Base-by-base conservation (phyloP, 2,113 vertebrate genomes). In the Sebastes fasciatus region DNA sequence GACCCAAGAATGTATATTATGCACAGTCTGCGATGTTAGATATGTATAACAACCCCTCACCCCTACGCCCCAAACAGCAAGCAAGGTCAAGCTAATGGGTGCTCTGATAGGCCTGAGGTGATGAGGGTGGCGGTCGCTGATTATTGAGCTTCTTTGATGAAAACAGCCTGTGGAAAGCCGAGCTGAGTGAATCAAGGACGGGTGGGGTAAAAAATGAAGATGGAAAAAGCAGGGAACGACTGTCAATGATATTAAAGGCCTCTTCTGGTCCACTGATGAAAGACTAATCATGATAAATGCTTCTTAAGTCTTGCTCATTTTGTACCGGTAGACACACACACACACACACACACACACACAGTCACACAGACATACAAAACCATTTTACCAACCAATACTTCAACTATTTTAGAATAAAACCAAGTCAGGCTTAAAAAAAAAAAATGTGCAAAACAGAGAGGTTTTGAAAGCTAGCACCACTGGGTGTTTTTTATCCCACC, bases 261-360 rank as follows among this genome's bases (percentile, higher is more conserved):
- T 87, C 87, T 78, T 91, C 80, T 93, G 88, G 86, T 82, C 87
- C 82, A 89, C 87, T 91, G 87, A 89, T 89, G 85, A 90, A 90
- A 83, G 89, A 90, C 90, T 93, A 93, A 95, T 92, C 80, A 89
- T 92, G 90, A 94, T 92, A 85, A 94, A 94, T 92, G 86, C 77
- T 82, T 75, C 85, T 84, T 85, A 76, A 88, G 54, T 71, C 60
- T 63, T 26, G 48, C 71, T 86, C 85, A 89, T 92, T 90, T 88
- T 74, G 62, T 52, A 48, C 45, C 8, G 10, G 58, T 21, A 83
- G 72, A 79, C 61, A 64, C 52, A 80, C 70, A 8, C 23, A 61
- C 13, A 26, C 49, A 52, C 23, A 65, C 61, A 68, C 14, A 13
- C 34, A 71, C 52, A 40, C 55, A 57, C 45, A 55, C 19, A 48